A percentile compares a stretch with the other conserved stretches of the same genome.
These are phyloP conservation scores for Thaumatotibia leucotreta DNA, from an alignment of 1,140 invertebrate species.

Conservation along the genomic window DNA sequence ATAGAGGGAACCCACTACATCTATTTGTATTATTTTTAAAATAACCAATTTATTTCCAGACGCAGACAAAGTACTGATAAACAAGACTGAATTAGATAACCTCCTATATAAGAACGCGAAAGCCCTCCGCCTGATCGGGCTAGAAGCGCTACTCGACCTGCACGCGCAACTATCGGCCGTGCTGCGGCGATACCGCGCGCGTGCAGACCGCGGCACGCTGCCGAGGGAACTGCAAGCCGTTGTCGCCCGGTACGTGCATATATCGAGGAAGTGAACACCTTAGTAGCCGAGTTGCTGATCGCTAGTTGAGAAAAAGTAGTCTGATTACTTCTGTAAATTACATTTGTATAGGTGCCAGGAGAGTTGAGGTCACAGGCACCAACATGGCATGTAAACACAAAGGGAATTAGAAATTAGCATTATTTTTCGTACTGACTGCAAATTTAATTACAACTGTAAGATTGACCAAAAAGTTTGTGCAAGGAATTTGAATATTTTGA, in stretches of 20 bases:
- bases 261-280: conserved; percentile 42
- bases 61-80: conserved; percentile 75
- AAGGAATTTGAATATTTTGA: too few species aligned
- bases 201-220: conserved; percentile 78
- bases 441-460: too few species aligned
- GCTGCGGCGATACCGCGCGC: conserved; percentile 72
- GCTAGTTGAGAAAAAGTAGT: too few species aligned
- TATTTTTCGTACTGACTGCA: too few species aligned
- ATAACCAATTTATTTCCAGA: conserved; percentile 45
- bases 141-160: conserved; percentile 79
- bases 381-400: too few species aligned
- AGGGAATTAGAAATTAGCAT: too few species aligned
- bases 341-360: too few species aligned
- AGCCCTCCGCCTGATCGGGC: conserved; percentile 73
- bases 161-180: conserved; percentile 79
- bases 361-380: too few species aligned
- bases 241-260: conserved; percentile 55
- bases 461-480: too few species aligned
- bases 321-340: too few species aligned
- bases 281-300: background rate
- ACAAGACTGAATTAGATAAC: conserved; percentile 78
- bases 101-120: conserved; percentile 77
- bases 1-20: too few species aligned
- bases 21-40: too few species aligned
- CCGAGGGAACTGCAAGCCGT: conserved; percentile 76